Evolutionary conservation across 2,888 invertebrate species (phyloP).

Genomic region (Aspidiotus rigidus): DNA sequence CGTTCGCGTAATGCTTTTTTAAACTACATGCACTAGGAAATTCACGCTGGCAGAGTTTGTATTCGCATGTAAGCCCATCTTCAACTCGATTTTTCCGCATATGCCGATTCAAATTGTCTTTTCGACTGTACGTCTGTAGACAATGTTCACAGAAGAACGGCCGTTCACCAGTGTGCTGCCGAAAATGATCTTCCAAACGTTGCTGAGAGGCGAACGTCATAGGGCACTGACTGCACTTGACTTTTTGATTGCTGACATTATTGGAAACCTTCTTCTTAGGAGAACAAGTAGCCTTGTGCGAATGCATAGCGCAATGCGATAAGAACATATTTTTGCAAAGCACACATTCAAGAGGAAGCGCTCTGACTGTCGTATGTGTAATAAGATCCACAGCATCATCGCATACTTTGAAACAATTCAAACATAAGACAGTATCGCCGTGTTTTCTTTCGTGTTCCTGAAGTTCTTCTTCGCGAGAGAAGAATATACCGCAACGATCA

Average conservation of each 20-base stretch:
- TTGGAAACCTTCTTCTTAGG: not conserved
- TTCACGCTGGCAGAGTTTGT: too few relatives aligned
- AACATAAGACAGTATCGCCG: not conserved
- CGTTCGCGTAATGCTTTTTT: too few relatives aligned
- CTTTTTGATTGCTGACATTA: not conserved
- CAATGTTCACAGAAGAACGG: not conserved
- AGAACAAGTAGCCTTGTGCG: not conserved
- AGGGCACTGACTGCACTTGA: not conserved
- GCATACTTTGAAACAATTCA: not conserved
- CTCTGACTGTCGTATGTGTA: not conserved
- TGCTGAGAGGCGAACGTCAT: not conserved
- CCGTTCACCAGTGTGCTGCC: not conserved
- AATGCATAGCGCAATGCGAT: not conserved
- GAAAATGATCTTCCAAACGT: not conserved
- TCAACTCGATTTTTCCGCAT: not conserved
- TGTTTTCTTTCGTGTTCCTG: not conserved
- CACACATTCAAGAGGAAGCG: not conserved
- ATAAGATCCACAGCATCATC: not conserved
- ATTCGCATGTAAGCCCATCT: too few relatives aligned
- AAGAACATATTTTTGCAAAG: not conserved
- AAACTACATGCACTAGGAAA: too few relatives aligned
- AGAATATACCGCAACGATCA: not conserved
- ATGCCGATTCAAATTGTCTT: not conserved
- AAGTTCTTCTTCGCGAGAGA: not conserved
- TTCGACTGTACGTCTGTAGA: not conserved